phyloP scores from a whole-genome alignment of 2,888 invertebrate species.

The Caenorhabditis zanzibari region DNA sequence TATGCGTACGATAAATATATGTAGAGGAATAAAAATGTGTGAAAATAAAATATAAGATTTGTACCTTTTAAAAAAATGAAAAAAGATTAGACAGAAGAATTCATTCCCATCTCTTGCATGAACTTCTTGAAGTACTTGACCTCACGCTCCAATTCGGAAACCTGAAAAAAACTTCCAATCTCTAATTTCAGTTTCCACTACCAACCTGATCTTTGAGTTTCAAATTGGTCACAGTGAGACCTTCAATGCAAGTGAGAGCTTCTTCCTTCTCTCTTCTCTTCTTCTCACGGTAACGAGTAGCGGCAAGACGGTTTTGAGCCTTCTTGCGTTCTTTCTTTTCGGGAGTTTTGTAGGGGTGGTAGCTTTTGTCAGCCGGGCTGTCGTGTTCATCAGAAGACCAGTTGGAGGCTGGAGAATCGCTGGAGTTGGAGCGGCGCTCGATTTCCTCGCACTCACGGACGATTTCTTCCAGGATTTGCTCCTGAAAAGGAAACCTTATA shows the following conservation, averaged over 20 bases:
- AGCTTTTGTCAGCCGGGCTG: constrained; percentile 10
- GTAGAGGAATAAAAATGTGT: neutral
- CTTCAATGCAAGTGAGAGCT: constrained; percentile 57
- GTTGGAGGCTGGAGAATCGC: constrained; percentile 52
- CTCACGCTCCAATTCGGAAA: constrained; percentile 74
- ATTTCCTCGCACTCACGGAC: constrained; percentile 82
- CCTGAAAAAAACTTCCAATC: constrained; percentile 42
- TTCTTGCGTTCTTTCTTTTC: constrained; percentile 71
- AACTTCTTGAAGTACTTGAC: constrained; percentile 78
- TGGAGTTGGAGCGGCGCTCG: constrained; percentile 73
- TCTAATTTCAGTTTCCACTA: neutral
- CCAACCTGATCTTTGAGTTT: constrained; percentile 61
- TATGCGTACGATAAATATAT: neutral
- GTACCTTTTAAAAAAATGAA: neutral
- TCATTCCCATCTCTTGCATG: constrained; percentile 74
- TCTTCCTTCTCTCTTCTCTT: constrained; percentile 69
- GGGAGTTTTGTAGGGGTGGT: constrained; percentile 59
- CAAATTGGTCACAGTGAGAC: constrained; percentile 49
- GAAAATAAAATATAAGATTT: neutral
- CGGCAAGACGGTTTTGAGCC: constrained; percentile 71
- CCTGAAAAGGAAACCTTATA: too few relatives aligned
- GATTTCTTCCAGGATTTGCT: constrained; percentile 80
- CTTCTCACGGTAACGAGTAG: constrained; percentile 73
- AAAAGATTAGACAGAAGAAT: neutral
- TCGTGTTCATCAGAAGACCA: constrained; percentile 69